A percentile compares a stretch with the other conserved stretches of the same genome.
Evolutionary conservation across 2,797 vertebrate genomes (phyloP).

Genomic region (Esox masquinongy): DNA sequence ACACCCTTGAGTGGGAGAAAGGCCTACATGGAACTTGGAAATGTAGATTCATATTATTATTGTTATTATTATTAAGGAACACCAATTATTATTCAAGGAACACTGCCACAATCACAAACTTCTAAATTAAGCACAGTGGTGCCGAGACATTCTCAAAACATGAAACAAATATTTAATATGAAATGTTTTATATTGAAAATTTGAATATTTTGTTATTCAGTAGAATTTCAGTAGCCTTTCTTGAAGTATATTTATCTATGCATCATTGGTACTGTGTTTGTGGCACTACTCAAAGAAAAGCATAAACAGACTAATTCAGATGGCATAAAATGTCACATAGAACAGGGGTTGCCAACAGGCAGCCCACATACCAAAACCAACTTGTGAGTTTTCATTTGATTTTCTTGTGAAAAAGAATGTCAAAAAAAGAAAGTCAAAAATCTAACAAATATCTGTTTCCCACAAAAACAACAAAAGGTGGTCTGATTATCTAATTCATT

Average conservation of each 20-base stretch:
- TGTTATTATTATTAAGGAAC: slow-evolving; percentile 31
- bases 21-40: slow-evolving; percentile 17
- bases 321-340: slow-evolving; percentile 32
- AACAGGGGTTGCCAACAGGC: no score
- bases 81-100: slow-evolving; percentile 6
- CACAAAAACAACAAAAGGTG: no score
- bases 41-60: slow-evolving; percentile 25
- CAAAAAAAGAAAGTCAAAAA: no score
- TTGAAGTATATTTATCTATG: slow-evolving; percentile 23
- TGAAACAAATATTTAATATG: slow-evolving; percentile 8
- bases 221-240: slow-evolving; percentile 41
- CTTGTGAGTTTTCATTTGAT: no score
- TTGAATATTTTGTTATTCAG: slow-evolving; percentile 57
- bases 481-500: no score
- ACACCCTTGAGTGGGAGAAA: no score
- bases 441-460: no score
- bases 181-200: slow-evolving; percentile 31
- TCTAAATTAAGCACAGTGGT: slow-evolving; percentile 25
- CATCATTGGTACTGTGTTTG: slow-evolving; percentile 15
- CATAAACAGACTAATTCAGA: slow-evolving; percentile 39
- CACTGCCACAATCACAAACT: slow-evolving; percentile 26
- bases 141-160: slow-evolving; percentile 39
- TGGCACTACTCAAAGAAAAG: slow-evolving; percentile 46
- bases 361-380: no score
- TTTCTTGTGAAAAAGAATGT: no score